Evolutionary conservation across 92 coral and sea anemone species (phyloP).

Genomic region (Pocillopora grandis): DNA sequence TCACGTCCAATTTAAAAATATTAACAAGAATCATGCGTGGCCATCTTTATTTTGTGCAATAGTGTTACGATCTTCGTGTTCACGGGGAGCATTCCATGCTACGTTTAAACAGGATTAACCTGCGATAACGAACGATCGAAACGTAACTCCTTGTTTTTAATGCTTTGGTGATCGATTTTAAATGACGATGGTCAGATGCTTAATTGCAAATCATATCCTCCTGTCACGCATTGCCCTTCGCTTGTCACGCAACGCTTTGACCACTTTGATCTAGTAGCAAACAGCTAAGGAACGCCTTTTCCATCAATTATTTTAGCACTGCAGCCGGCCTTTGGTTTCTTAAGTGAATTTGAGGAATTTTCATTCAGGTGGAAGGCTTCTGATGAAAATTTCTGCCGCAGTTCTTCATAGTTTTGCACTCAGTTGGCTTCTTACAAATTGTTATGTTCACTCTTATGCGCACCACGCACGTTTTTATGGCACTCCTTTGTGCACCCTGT

Average conservation of each 20-base stretch:
- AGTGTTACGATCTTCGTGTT: background rate
- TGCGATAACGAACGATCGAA: background rate
- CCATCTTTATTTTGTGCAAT: background rate
- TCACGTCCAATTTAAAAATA: no score
- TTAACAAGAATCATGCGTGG: background rate
- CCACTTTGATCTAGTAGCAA: background rate
- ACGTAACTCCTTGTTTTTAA: background rate
- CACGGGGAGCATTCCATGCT: background rate
- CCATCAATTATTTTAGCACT: background rate
- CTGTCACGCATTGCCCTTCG: background rate
- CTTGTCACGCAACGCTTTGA: background rate
- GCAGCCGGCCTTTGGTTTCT: background rate
- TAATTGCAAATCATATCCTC: conserved; percentile 13
- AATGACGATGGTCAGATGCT: conserved; percentile 33
- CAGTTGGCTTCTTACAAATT: no score
- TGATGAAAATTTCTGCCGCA: no score
- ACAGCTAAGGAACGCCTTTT: background rate
- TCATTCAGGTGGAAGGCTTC: no score
- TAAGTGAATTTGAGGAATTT: no score
- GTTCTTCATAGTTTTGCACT: no score
- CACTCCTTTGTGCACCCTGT: no score
- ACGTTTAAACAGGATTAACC: background rate
- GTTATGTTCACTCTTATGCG: no score
- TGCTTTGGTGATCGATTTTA: conserved; percentile 34
- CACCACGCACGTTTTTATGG: no score